These are phyloP conservation scores for Ceratina japonica DNA, from an alignment of 1,140 invertebrate species.

Conservation along the genomic window DNA sequence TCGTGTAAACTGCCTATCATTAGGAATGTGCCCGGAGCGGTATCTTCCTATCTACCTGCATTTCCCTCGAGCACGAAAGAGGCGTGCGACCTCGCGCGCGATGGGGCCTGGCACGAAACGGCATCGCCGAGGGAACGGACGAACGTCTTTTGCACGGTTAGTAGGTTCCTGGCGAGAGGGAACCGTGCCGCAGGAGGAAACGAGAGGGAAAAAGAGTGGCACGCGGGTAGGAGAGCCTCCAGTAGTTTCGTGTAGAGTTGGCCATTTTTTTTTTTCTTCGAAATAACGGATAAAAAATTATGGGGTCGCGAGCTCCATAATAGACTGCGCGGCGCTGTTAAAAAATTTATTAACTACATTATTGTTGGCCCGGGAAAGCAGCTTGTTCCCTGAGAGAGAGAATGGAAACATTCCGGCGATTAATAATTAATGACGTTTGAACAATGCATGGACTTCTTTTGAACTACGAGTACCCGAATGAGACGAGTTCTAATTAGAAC, in stretches of 20 bases:
- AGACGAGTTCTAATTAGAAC: no score
- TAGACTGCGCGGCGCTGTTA: background rate
- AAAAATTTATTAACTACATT: background rate
- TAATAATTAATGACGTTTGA: no score
- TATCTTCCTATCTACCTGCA: slow-evolving; percentile 39
- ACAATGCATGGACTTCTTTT: no score
- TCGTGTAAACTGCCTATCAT: slow-evolving; percentile 30
- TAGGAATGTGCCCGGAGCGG: slow-evolving; percentile 13
- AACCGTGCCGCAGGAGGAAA: background rate
- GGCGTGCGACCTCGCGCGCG: slow-evolving; percentile 51
- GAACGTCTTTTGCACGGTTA: slow-evolving; percentile 61
- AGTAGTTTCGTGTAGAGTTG: slow-evolving; percentile 34
- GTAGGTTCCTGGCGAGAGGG: slow-evolving; percentile 25
- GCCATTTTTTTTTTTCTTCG: slow-evolving; percentile 15
- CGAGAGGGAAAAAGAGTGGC: slow-evolving; percentile 19
- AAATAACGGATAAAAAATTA: slow-evolving; percentile 31
- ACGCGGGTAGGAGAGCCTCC: slow-evolving; percentile 33
- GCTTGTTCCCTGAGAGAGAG: background rate
- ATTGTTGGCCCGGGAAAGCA: background rate
- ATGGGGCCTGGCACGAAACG: slow-evolving; percentile 56
- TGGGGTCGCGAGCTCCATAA: background rate
- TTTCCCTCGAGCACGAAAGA: slow-evolving; percentile 19
- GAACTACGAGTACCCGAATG: no score
- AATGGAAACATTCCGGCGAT: no score
- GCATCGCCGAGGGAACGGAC: slow-evolving; percentile 51